These are phyloP conservation scores for Pararge aegeria DNA, from an alignment of 1,140 invertebrate species.

Conservation along the genomic window DNA sequence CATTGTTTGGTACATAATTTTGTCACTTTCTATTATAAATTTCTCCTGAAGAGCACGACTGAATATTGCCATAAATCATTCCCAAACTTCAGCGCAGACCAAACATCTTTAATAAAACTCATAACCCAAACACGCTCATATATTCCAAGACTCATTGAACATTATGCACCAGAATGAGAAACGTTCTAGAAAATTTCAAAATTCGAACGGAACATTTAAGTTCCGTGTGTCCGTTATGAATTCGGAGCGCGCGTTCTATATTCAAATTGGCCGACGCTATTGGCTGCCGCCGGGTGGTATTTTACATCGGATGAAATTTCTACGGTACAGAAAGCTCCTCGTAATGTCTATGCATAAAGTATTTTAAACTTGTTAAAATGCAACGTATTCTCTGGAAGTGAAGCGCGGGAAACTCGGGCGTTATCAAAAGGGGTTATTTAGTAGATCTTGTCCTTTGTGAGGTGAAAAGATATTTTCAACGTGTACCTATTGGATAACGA, in stretches of 20 bases:
- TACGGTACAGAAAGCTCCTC: constrained; percentile 55
- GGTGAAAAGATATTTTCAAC: constrained; percentile 35
- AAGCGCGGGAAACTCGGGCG: constrained; percentile 34
- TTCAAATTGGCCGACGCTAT: constrained; percentile 76
- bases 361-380: constrained; percentile 78
- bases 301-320: constrained; percentile 69
- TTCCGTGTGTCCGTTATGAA: constrained; percentile 68
- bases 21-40: background rate
- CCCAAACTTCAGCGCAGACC: background rate
- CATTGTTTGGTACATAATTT: background rate
- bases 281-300: constrained; percentile 66
- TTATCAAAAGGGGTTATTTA: constrained; percentile 65
- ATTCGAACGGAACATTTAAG: constrained; percentile 57
- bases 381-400: constrained; percentile 56
- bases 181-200: constrained; percentile 32
- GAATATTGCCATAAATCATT: background rate
- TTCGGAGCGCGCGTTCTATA: constrained; percentile 71
- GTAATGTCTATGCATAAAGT: constrained; percentile 78
- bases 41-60: background rate
- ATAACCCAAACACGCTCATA: background rate
- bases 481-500: constrained; percentile 27
- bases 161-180: constrained; percentile 2
- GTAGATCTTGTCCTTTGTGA: constrained; percentile 46
- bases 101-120: background rate
- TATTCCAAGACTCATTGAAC: background rate